phyloP scores from a whole-genome alignment of 2,888 invertebrate species.

The Agonopterix alstromeriana region DNA sequence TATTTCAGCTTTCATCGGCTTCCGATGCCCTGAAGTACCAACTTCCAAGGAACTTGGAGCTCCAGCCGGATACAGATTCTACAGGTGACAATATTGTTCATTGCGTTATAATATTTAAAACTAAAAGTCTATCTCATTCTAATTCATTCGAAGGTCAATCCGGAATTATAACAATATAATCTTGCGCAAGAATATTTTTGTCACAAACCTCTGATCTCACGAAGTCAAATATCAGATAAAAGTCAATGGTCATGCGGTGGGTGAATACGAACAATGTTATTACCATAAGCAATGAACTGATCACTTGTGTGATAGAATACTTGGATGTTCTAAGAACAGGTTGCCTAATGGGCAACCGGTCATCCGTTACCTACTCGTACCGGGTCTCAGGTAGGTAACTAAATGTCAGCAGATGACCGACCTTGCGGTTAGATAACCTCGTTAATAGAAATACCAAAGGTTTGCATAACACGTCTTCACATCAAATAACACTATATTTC shows the following conservation, averaged over 20 bases:
- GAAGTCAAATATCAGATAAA: not conserved
- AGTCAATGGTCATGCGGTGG: not conserved
- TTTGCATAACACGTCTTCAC: constrained; percentile 38
- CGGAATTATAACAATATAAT: too few relatives aligned
- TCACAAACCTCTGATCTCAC: too few relatives aligned
- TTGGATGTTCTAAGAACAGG: constrained; percentile 36
- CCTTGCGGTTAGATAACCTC: constrained; percentile 64
- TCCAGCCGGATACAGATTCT: constrained; percentile 63
- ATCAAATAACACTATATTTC: too few relatives aligned
- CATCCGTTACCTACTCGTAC: constrained; percentile 31
- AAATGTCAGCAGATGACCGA: constrained; percentile 67
- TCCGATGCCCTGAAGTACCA: constrained; percentile 83
- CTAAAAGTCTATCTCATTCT: too few relatives aligned
- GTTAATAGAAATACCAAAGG: constrained; percentile 51
- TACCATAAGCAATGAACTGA: constrained; percentile 1
- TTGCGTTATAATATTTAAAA: too few relatives aligned
- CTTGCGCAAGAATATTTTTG: too few relatives aligned
- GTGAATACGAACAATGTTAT: not conserved
- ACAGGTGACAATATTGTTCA: constrained; percentile 40
- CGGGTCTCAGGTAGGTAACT: constrained; percentile 14
- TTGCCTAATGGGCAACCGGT: constrained; percentile 56
- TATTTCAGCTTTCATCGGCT: constrained; percentile 83
- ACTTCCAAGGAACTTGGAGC: constrained; percentile 53
- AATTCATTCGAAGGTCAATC: too few relatives aligned
- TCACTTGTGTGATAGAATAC: constrained; percentile 1